phyloP scores from a whole-genome alignment of 2,797 vertebrate species.

The Heteromormyrus szaboi region DNA sequence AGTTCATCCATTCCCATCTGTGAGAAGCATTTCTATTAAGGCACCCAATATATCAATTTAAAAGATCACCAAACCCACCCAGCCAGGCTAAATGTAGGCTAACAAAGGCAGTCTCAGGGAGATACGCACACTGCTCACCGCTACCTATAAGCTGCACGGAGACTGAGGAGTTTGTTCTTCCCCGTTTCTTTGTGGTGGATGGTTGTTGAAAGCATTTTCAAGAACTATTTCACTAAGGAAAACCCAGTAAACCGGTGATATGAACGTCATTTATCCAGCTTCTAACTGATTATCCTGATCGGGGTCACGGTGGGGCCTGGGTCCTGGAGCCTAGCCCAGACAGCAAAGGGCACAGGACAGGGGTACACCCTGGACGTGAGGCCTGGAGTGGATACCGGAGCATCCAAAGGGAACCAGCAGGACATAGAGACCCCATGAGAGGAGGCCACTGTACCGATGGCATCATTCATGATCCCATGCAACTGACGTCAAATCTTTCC shows the following conservation, averaged over 20 bases:
- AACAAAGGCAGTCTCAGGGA: constrained; percentile 43
- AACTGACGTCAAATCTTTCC: not conserved
- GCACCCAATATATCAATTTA: constrained; percentile 66
- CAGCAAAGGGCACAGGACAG: not conserved
- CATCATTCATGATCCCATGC: not conserved
- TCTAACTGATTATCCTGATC: not conserved
- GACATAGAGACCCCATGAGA: not conserved
- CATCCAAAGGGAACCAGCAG: not conserved
- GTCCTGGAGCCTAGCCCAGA: not conserved
- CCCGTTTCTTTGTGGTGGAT: not conserved
- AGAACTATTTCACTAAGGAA: not conserved
- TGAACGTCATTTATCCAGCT: not conserved
- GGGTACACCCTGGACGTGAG: not conserved
- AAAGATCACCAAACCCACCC: constrained; percentile 39
- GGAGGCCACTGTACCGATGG: not conserved
- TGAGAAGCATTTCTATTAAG: constrained; percentile 67
- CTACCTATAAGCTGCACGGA: not conserved
- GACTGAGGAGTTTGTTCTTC: not conserved
- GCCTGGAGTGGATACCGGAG: not conserved
- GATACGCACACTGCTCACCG: not conserved
- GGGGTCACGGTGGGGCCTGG: not conserved
- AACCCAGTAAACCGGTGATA: not conserved
- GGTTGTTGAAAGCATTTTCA: not conserved
- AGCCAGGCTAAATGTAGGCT: constrained; percentile 48
- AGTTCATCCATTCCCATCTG: constrained; percentile 70